Evolutionary conservation across 2,888 invertebrate species (phyloP).

Genomic region (Drosophila sordidula): DNA sequence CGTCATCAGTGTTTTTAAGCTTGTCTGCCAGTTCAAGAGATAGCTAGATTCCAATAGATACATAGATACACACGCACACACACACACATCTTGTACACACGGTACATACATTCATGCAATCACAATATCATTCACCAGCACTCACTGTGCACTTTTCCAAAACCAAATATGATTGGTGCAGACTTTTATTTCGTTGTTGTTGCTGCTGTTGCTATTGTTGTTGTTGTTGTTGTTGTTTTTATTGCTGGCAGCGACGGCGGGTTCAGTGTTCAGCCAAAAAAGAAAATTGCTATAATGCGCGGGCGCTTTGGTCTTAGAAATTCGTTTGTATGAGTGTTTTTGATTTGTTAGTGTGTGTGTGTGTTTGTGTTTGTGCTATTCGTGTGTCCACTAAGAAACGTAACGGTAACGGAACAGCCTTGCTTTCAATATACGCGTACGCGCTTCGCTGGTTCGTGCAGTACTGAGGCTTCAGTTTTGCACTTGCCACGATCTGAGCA

Average conservation of each 20-base stretch:
- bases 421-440: conserved; percentile 54
- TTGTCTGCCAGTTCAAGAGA: conserved; percentile 74
- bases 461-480: conserved; percentile 73
- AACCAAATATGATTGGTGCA: conserved; percentile 63
- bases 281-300: conserved; percentile 63
- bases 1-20: conserved; percentile 64
- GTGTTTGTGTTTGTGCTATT: conserved; percentile 36
- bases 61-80: conserved; percentile 34
- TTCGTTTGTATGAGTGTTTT: conserved; percentile 49
- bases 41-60: conserved; percentile 56
- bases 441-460: conserved; percentile 75
- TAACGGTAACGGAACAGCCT: conserved; percentile 64
- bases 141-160: conserved; percentile 82
- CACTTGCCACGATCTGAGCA: conserved; percentile 71
- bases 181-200: conserved; percentile 49
- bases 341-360: conserved; percentile 37
- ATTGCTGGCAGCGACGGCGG: conserved; percentile 26
- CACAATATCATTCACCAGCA: conserved; percentile 46
- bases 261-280: conserved; percentile 56
- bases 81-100: conserved; percentile 10
- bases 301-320: conserved; percentile 64
- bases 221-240: conserved; percentile 4
- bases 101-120: conserved; percentile 24
- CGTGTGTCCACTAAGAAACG: conserved; percentile 49
- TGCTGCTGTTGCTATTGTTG: conserved; percentile 24